These are phyloP conservation scores for Stichopus chloronotus DNA, from an alignment of 35 echinoderm and acorn worm species.

Conservation along the genomic window DNA sequence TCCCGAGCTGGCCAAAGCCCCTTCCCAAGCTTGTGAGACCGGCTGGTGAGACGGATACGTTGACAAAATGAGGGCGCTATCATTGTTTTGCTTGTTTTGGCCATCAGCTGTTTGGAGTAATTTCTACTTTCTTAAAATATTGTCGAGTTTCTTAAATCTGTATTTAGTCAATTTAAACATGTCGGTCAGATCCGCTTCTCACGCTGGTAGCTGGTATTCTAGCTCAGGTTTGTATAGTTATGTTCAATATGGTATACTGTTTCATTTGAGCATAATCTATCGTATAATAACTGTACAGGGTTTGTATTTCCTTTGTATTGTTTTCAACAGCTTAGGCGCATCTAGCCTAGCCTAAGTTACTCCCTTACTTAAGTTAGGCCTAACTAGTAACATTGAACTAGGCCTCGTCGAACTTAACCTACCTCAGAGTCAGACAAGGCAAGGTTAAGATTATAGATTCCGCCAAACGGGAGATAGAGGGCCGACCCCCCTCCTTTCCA, in stretches of 20 bases:
- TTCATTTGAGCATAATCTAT: not conserved
- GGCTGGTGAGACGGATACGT: too few species aligned
- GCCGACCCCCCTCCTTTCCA: too few species aligned
- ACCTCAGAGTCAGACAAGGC: too few species aligned
- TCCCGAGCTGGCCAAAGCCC: too few species aligned
- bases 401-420: not conserved
- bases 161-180: not conserved
- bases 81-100: not conserved
- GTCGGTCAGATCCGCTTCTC: slow-evolving; percentile 18
- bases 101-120: slow-evolving; percentile 21
- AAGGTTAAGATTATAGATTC: too few species aligned
- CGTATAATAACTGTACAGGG: not conserved
- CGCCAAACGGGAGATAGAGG: too few species aligned
- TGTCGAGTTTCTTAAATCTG: too few species aligned
- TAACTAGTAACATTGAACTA: not conserved
- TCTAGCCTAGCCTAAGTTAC: not conserved
- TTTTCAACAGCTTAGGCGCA: not conserved
- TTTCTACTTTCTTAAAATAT: not conserved
- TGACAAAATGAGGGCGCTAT: not conserved
- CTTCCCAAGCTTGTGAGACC: too few species aligned
- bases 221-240: slow-evolving; percentile 4
- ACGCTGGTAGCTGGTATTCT: slow-evolving; percentile 37
- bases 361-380: not conserved
- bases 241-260: not conserved
- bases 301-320: not conserved